Base-by-base conservation (phyloP, 1,140 invertebrate genomes). In the Aphaenogaster rudis region DNA sequence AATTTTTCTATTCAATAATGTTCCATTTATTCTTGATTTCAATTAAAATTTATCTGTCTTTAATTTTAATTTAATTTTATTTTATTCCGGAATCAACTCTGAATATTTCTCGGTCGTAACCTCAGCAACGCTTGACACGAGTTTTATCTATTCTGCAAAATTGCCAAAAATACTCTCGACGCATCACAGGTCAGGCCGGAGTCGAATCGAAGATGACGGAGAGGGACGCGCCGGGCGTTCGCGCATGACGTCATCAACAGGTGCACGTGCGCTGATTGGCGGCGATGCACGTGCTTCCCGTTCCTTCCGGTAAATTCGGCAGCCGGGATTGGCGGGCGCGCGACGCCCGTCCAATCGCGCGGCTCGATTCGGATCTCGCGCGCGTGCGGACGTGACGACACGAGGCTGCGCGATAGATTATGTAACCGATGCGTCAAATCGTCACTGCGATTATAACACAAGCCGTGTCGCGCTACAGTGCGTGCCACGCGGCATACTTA, bases 391-490 rank as follows among this genome's bases (percentile, higher is more conserved):
- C 4, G 45, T 85, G 42, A 54, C 66, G 79, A 33, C 33, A 6
- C 59, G 5, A 21, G 17, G 42, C 48, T 48, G 45, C 15, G 13
- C 63, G 21, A 13, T 50, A 66, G 64, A 66, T 80, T 87, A 74
- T 8, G 59, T 39, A 69, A 89, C 61, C 1, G 59, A 64, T 81
- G 77, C 71, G 88, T 69, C 52, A 81, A 13, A 42, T 50, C 33
- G 33, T 59, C 13, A 54, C 17, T 1, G 6, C 21, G n/a, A 9
- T 17, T 57, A n/a, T 3, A 11, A 13, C 33, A 52, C 28, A 33
- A 63, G 11, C 39, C 2, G 39, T 36, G 48, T 59, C 74, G 33
- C 59, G 15, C 52, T 88, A 89, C 50, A 88, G 64, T 79, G 33
- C 80, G 21, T 72, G 77, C 74, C 21, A 57, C 48, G 71, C 72